Evolutionary conservation across 2,113 vertebrate species (phyloP).

Genomic region (Engystomops pustulosus): DNA sequence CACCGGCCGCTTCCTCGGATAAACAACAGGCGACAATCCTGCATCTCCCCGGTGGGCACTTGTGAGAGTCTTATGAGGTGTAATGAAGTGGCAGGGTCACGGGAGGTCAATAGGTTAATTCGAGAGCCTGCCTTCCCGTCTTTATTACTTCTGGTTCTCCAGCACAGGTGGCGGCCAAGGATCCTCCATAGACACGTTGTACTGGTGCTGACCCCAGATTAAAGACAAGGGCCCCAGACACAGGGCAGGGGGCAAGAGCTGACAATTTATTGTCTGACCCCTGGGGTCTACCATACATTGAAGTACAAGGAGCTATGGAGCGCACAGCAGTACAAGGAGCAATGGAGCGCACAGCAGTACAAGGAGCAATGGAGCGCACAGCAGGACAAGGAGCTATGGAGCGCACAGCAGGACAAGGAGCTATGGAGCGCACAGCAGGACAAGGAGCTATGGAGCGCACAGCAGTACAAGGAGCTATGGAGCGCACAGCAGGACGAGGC

Average conservation of each 20-base stretch:
- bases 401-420: background rate
- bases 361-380: no score
- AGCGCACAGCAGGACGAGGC: background rate
- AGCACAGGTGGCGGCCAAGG: slow-evolving; percentile 35
- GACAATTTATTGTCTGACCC: background rate
- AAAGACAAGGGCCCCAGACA: slow-evolving; percentile 15
- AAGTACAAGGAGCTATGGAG: background rate
- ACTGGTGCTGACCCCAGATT: slow-evolving; percentile 1
- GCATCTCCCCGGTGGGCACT: slow-evolving; percentile 61
- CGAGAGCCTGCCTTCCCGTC: slow-evolving; percentile 6
- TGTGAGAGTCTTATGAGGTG: slow-evolving; percentile 44
- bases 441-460: no score
- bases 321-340: background rate
- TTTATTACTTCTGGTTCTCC: slow-evolving; percentile 56
- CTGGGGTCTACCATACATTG: background rate
- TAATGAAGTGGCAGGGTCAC: slow-evolving; percentile 50
- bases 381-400: background rate
- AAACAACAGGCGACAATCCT: slow-evolving; percentile 67
- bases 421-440: no score
- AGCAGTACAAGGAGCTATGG: background rate
- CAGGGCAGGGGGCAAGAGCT: background rate
- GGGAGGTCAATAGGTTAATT: slow-evolving; percentile 40
- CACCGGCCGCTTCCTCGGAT: slow-evolving; percentile 75
- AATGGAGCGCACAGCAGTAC: no score
- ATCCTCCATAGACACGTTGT: slow-evolving; percentile 32